Evolutionary conservation across 2,888 invertebrate species (phyloP).

Genomic region (Phengaris arion): DNA sequence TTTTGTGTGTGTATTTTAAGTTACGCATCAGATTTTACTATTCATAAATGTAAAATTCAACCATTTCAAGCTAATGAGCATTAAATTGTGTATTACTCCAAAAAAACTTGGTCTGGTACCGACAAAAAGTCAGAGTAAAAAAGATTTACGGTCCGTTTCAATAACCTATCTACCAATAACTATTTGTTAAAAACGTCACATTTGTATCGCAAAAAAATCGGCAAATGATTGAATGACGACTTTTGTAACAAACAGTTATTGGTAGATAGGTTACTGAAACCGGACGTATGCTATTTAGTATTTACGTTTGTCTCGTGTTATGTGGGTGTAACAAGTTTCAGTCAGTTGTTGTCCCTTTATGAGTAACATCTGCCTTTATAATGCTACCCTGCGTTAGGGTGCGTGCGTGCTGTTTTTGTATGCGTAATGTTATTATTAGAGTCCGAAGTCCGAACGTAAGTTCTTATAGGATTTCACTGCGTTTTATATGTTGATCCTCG

Average conservation of each 20-base stretch:
- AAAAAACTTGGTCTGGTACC: no score
- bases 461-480: constrained; percentile 26
- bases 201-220: no score
- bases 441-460: neutral
- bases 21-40: no score
- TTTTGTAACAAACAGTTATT: no score
- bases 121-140: neutral
- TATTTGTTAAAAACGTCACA: no score
- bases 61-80: neutral
- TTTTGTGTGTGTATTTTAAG: no score
- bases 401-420: constrained; percentile 21
- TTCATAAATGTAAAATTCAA: no score
- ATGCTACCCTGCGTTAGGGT: neutral
- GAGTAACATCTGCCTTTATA: constrained; percentile 11
- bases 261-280: no score
- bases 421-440: constrained; percentile 17
- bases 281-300: neutral
- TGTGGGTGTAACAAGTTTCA: constrained; percentile 19
- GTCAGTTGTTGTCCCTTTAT: constrained; percentile 17
- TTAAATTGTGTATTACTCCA: neutral
- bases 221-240: no score
- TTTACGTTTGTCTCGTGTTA: constrained; percentile 14
- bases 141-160: neutral
- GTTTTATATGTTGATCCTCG: neutral
- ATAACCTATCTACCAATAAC: no score